These are phyloP conservation scores for Gari tellinella DNA, from an alignment of 2,888 invertebrate species.

Conservation along the genomic window DNA sequence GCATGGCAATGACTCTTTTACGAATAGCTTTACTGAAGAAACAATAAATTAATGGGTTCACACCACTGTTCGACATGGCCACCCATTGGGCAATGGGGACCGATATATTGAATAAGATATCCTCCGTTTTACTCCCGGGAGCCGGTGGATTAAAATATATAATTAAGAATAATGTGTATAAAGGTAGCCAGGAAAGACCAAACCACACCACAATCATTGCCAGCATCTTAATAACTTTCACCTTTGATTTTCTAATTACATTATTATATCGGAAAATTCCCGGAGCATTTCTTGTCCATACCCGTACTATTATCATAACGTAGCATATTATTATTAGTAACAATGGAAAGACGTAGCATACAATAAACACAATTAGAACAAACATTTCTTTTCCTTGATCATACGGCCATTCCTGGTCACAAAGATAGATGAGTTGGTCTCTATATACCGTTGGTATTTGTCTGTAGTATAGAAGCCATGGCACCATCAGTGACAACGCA, in stretches of 20 bases:
- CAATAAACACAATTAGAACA: slow-evolving; percentile 93
- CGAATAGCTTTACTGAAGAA: slow-evolving; percentile 98
- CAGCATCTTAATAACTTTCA: slow-evolving; percentile 97
- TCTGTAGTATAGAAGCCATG: slow-evolving; percentile 96
- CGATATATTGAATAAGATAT: slow-evolving; percentile 89
- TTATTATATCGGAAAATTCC: slow-evolving; percentile 90
- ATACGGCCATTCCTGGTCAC: slow-evolving; percentile 89
- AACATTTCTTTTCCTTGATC: slow-evolving; percentile 92
- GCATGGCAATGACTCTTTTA: slow-evolving; percentile 89
- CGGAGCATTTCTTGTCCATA: slow-evolving; percentile 94
- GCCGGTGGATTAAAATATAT: slow-evolving; percentile 89
- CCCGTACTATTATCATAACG: slow-evolving; percentile 95
- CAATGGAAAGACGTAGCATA: slow-evolving; percentile 96
- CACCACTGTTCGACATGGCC: slow-evolving; percentile 96
- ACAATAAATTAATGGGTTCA: slow-evolving; percentile 96
- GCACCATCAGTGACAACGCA: slow-evolving; percentile 92
- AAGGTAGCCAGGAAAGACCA: slow-evolving; percentile 95
- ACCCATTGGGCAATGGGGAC: slow-evolving; percentile 97
- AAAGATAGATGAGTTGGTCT: slow-evolving; percentile 60
- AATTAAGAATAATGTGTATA: slow-evolving; percentile 95
- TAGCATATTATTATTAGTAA: slow-evolving; percentile 95
- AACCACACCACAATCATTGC: slow-evolving; percentile 97
- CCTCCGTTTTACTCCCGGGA: slow-evolving; percentile 82
- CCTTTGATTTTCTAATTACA: slow-evolving; percentile 91
- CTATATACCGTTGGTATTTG: slow-evolving; percentile 11